Evolutionary conservation across 2,797 vertebrate genomes (phyloP), one percentile per base, ranked within the genome.

Genomic region (Brachymystax lenok): DNA sequence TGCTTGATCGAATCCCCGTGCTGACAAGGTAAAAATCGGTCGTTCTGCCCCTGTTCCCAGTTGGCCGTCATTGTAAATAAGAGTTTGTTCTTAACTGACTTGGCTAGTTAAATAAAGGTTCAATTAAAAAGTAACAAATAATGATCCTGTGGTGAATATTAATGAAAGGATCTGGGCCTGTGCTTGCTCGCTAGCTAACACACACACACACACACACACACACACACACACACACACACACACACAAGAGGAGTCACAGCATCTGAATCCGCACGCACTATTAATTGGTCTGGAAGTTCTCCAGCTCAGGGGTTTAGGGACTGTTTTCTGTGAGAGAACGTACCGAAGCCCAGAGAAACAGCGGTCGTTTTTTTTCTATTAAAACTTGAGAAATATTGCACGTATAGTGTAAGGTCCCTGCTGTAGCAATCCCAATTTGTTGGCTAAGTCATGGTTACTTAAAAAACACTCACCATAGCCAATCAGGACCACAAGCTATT

Each of bases 281-380:
- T 76, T 80, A 76, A 80, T 76, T 80, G 33, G 61, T 66, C 63
- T 72, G 78, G 74, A 73, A 52, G 59, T 73, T 51, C 51, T 73
- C 78, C 70, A 76, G 78, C 33, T 56, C 69, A 27, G 64, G 70
- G 74, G 71, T 73, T 69, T 51, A 6, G 74, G 78, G 74, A 68
- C 76, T 79, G 59, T 72, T 76, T 72, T 28, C 51, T 30, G 19
- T 16, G 52, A 61, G 30, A 67, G 59, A 33, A 14, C 75, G 28
- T 68, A 52, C 50, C 1, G n/a, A 67, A 75, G 69, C 56, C 14
- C 5, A 17, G 14, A 56, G 17, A 71, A 52, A 46, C 10, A 4
- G 10, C 14, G 5, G 4, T 54, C 17, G 19, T n/a, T 69, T 3
- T 8, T 8, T 69, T 17, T 14, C 28, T 4, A 1, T 68, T 68